These are phyloP conservation scores for Amphiprion ocellaris DNA, from an alignment of 2,113 vertebrate species.

Conservation along the genomic window DNA sequence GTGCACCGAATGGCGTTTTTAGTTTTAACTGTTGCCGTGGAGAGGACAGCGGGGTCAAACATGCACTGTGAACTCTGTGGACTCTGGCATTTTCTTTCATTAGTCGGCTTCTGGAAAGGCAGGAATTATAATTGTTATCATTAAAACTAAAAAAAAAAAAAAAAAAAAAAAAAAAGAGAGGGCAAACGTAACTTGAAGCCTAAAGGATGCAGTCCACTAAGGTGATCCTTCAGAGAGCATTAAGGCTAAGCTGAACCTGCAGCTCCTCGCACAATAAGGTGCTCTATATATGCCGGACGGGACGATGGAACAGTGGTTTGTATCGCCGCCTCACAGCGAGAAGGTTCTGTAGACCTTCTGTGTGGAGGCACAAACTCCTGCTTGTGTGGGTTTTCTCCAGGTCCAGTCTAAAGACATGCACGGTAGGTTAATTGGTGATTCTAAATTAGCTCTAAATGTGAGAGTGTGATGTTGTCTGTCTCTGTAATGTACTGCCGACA, in stretches of 20 bases:
- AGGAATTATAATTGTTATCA: background rate
- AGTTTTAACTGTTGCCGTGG: constrained; percentile 39
- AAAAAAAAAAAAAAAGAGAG: no score
- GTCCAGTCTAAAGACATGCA: background rate
- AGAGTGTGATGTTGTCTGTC: background rate
- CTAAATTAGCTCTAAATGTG: background rate
- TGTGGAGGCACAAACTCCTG: no score
- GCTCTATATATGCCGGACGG: no score
- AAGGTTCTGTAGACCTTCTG: no score
- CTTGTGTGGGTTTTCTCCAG: background rate
- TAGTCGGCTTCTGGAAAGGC: constrained; percentile 18
- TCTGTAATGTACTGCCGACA: background rate
- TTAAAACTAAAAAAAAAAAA: no score
- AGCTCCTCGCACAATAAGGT: no score
- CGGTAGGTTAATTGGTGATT: background rate
- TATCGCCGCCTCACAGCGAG: no score
- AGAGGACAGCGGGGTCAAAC: constrained; percentile 60
- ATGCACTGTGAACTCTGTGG: constrained; percentile 34
- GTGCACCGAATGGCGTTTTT: constrained; percentile 44
- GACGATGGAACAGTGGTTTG: no score
- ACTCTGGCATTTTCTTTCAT: constrained; percentile 53
- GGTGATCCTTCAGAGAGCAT: no score
- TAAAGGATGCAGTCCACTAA: no score
- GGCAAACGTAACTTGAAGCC: no score
- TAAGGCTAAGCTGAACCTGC: no score